Base-by-base conservation (phyloP, 2,888 invertebrate species). In the Drosophila neotestacea region DNA sequence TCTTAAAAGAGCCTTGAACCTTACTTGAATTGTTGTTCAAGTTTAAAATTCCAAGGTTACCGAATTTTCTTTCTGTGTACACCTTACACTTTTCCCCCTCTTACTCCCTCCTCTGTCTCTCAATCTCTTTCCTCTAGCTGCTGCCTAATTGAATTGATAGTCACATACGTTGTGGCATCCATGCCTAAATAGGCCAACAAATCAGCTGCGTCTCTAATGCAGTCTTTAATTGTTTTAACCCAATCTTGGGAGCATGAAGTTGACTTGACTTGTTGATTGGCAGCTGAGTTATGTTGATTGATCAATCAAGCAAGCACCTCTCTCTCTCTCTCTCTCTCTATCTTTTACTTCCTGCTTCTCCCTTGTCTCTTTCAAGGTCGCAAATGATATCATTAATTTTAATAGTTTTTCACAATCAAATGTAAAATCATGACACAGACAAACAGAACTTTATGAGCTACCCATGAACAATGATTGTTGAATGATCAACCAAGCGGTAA, bases 61-160 rank as follows among this genome's bases (percentile, higher is more conserved):
- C 22, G 3, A 22, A 22, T 22, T 22, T 22, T 22, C 22, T 22
- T 22, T 22, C 22, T 22, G 22, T 22, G 22, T 22, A 22, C 32
- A 32, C 32, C 32, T 9, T 32, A 9, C 6, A 32, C 7, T 32
- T 6, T 6, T 7, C 32, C 7, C 9, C 6, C 46, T 30, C 7
- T 30, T 7, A 4, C 46, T 28, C 3, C 30, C 16, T 16, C 4
- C 13, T 13, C 36, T 39, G 5, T 27, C 46, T 34, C 9, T 22
- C 39, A 7, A 1, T 4, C 16, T n/a, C 11, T 7, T 0, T 6
- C 30, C 13, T 10, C 7, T 42, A 16, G 16, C 16, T 22, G 55
- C 63, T 52, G 61, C 68, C 68, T 84, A 83, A 84, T 86, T 83
- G 79, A 86, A 70, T 81, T 77, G 70, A 70, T 68, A 60, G 71